These are phyloP conservation scores for Babylonia areolata DNA, from an alignment of 1,140 invertebrate species.

Conservation along the genomic window DNA sequence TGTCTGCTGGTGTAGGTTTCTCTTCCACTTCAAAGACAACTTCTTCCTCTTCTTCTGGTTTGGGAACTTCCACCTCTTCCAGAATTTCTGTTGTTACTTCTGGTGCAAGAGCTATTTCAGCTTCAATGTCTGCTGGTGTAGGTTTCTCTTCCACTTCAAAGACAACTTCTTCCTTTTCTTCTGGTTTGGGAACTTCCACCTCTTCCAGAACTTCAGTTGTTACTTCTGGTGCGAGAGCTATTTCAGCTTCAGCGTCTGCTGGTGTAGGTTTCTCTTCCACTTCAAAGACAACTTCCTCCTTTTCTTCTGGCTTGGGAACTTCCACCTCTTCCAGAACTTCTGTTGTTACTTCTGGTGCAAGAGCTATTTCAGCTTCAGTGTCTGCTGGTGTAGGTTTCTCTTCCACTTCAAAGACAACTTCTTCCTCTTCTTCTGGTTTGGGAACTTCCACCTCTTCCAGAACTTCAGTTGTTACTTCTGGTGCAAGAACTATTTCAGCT, in stretches of 20 bases:
- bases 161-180: constrained; percentile 20
- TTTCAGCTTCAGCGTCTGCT: constrained; percentile 41
- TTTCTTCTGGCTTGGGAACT: constrained; percentile 32
- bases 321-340: constrained; percentile 7
- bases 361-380: constrained; percentile 40
- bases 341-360: not conserved
- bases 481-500: constrained; percentile 27
- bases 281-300: constrained; percentile 14
- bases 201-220: not conserved
- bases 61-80: constrained; percentile 15
- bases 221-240: constrained; percentile 9
- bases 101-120: constrained; percentile 27
- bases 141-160: constrained; percentile 35
- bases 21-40: constrained; percentile 30
- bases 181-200: constrained; percentile 26
- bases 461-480: not conserved
- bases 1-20: constrained; percentile 28
- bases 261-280: constrained; percentile 29
- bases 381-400: constrained; percentile 31
- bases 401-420: constrained; percentile 27
- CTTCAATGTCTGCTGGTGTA: constrained; percentile 33
- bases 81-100: not conserved
- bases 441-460: constrained; percentile 5
- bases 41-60: constrained; percentile 20
- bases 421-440: constrained; percentile 25